Evolutionary conservation across 2,888 invertebrate species (phyloP), one percentile per base, ranked within the genome.

Genomic region (Melanotus villosus): DNA sequence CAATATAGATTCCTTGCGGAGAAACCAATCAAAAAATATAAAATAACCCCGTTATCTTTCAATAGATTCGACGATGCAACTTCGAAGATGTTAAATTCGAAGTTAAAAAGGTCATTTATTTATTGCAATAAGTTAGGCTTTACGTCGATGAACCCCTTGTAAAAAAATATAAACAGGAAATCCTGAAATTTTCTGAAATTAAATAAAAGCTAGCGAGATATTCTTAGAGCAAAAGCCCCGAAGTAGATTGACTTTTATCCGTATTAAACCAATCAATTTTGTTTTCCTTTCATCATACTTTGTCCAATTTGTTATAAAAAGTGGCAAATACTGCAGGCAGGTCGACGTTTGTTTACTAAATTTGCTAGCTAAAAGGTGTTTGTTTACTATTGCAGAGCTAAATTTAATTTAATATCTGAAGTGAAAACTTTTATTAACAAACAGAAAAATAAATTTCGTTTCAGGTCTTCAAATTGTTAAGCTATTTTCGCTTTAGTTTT

Each of bases 11-110:
- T 50, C 21, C 45, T 58, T 47, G 45, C 30, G 12, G 32, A 14
- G 45, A 43, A 60, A 30, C 56, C 56, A 56, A 56, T 56, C 34
- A 19, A 56, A 56, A 56, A 26, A 56, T 19, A 36, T 36, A 56
- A 56, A 56, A 23, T 36, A 56, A 38, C 36, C 14, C 21, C 36
- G 36, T 36, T 38, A 56, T 34, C 38, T 56, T 36, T 36, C 56
- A 56, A 38, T 36, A 34, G 36, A 56, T 10, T 12, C 34, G 18
- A n/a, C n/a, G n/a, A 56, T 38, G 16, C 7, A 36, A 14, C 38
- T n/a, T 2, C 1, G 1, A 14, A 12, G 16, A 36, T 12, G 23
- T 1, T 7, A 21, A 56, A 10, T 30, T 9, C 14, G 16, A 10
- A 16, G 3, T 30, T 16, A 32, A 50, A 32, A 18, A 9, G 26